phyloP scores from a whole-genome alignment of 1,140 invertebrate genomes.

The Rhopalosiphum maidis region DNA sequence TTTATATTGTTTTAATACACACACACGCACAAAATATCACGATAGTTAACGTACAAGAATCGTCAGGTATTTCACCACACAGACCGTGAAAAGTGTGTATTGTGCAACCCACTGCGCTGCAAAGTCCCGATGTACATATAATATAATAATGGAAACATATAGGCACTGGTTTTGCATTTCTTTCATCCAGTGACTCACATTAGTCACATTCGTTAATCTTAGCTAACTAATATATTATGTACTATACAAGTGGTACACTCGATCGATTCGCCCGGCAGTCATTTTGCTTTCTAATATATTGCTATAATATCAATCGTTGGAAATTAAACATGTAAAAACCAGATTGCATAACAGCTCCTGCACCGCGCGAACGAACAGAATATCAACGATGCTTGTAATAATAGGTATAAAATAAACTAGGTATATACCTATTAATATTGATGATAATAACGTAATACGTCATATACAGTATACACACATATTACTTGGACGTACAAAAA shows the following conservation, averaged over 20 bases:
- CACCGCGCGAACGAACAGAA: neutral
- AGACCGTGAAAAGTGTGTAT: neutral
- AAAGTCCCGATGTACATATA: neutral
- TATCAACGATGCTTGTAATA: neutral
- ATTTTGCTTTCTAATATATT: slow-evolving; percentile 41
- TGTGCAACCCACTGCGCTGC: slow-evolving; percentile 22
- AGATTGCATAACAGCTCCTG: neutral
- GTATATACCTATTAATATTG: neutral
- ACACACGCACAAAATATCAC: neutral
- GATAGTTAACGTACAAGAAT: neutral
- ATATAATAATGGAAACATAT: neutral
- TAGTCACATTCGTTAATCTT: neutral
- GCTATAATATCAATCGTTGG: neutral
- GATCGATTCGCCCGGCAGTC: slow-evolving; percentile 32
- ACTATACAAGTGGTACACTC: neutral
- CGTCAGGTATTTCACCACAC: neutral
- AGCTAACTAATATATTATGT: neutral
- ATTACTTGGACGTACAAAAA: neutral
- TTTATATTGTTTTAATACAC: neutral
- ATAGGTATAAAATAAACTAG: neutral
- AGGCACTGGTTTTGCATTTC: neutral
- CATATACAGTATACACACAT: too few relatives aligned
- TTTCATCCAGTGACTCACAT: slow-evolving; percentile 36
- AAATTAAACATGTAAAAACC: slow-evolving; percentile 7
- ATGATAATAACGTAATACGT: neutral